Conservation (phyloP, 2,797 vertebrate genomes). For the Melanotaenia trifasciata region DNA sequence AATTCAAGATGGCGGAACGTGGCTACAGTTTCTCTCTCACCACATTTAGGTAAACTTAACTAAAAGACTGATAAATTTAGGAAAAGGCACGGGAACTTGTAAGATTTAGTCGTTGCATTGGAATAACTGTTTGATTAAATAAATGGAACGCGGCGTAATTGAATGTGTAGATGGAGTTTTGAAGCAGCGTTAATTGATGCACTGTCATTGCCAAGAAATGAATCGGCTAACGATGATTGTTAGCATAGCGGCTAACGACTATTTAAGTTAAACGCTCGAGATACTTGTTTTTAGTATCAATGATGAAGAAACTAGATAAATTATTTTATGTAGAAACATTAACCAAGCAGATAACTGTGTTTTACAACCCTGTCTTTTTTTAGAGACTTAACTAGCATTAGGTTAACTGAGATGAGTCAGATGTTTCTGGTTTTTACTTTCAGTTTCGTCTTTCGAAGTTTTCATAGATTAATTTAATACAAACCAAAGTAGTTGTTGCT, state of each 20-base stretch:
- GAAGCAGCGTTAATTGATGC: conserved; percentile 50
- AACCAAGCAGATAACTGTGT: not conserved
- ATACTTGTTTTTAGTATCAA: not conserved
- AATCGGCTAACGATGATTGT: conserved; percentile 54
- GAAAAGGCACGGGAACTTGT: rapidly evolving
- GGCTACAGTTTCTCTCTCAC: conserved; percentile 98
- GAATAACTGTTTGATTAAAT: rapidly evolving
- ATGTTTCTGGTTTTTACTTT: conserved; percentile 69
- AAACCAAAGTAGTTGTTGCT: rapidly evolving
- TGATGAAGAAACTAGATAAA: rapidly evolving
- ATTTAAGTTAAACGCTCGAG: not conserved
- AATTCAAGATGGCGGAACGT: conserved; percentile 92
- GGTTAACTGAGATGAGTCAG: conserved; percentile 43
- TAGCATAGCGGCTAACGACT: conserved; percentile 51
- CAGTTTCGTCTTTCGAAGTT: conserved; percentile 50
- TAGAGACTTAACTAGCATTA: conserved; percentile 6
- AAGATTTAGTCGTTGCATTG: rapidly evolving
- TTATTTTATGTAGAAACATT: rapidly evolving
- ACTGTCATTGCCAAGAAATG: conserved; percentile 75
- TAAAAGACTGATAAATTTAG: conserved; percentile 3
- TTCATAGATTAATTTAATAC: not conserved
- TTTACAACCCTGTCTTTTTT: not conserved
- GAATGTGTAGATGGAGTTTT: not conserved
- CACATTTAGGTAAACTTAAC: conserved; percentile 91
- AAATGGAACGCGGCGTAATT: rapidly evolving